A percentile compares a stretch with the other conserved stretches of the same genome.
phyloP scores from a whole-genome alignment of 2,888 invertebrate species.

The Stenoptilia bipunctidactyla region DNA sequence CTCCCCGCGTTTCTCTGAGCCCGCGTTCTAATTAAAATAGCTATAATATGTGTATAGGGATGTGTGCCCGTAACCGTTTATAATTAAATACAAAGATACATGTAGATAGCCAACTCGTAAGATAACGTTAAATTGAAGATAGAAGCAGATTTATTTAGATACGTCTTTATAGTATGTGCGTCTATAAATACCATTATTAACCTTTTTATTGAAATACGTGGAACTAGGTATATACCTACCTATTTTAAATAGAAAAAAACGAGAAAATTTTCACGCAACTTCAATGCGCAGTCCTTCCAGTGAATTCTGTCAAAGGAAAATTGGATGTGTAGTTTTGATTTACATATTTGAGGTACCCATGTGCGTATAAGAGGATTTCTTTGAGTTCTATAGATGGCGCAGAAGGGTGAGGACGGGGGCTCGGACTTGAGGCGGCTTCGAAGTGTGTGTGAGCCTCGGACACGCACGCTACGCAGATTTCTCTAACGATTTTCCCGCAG shows the following conservation, averaged over 20 bases:
- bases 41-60: conserved; percentile 10
- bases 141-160: too few species aligned
- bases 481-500: conserved; percentile 72
- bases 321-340: conserved; percentile 43
- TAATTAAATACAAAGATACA: neutral
- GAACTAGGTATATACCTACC: too few species aligned
- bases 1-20: conserved; percentile 14
- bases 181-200: too few species aligned
- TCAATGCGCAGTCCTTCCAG: conserved; percentile 9
- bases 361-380: conserved; percentile 60
- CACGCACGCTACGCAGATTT: conserved; percentile 70
- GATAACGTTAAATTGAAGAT: too few species aligned
- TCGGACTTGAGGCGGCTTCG: conserved; percentile 32
- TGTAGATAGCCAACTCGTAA: too few species aligned
- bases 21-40: conserved; percentile 40
- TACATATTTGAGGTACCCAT: conserved; percentile 50
- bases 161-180: too few species aligned
- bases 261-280: neutral
- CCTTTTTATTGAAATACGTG: too few species aligned
- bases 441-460: conserved; percentile 61
- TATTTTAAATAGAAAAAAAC: too few species aligned
- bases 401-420: conserved; percentile 36
- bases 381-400: conserved; percentile 65
- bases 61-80: neutral
- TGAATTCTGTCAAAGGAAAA: conserved; percentile 29